phyloP scores from a whole-genome alignment of 2,113 vertebrate genomes.

The Furnarius figulus region DNA sequence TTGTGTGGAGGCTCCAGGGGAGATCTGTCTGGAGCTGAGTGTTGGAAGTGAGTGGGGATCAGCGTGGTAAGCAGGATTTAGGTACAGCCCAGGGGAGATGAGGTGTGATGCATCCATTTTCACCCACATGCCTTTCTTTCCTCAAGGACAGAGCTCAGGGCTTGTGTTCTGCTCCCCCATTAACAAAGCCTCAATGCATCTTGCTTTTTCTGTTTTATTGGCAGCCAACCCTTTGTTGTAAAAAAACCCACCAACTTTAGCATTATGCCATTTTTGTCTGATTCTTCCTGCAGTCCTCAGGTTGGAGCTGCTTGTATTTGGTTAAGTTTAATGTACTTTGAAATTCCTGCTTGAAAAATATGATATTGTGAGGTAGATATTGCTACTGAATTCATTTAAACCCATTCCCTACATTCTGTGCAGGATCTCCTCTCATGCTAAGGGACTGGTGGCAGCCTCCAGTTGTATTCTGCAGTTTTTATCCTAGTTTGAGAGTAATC shows the following conservation, averaged over 20 bases:
- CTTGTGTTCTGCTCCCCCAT: background rate
- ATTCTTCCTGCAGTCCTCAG: background rate
- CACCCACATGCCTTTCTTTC: fast-evolving
- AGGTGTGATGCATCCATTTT: background rate
- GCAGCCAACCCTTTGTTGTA: background rate
- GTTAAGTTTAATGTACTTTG: background rate
- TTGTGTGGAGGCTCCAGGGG: background rate
- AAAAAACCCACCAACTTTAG: background rate
- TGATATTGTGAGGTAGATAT: background rate
- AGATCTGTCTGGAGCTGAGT: background rate
- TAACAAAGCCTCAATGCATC: background rate
- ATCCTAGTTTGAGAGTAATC: background rate
- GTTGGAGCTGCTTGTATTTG: background rate
- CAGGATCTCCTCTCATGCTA: background rate
- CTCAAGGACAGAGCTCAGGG: background rate
- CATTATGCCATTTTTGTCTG: background rate
- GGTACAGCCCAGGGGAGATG: background rate
- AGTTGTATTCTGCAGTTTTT: background rate
- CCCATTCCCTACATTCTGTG: background rate
- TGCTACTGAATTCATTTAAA: background rate
- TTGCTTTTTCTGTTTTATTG: background rate
- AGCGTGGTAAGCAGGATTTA: background rate
- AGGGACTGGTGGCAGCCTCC: background rate
- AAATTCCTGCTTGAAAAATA: background rate
- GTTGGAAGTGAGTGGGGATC: background rate